Base-by-base conservation (phyloP, 2,888 invertebrate species). In the Germaria angustata region DNA sequence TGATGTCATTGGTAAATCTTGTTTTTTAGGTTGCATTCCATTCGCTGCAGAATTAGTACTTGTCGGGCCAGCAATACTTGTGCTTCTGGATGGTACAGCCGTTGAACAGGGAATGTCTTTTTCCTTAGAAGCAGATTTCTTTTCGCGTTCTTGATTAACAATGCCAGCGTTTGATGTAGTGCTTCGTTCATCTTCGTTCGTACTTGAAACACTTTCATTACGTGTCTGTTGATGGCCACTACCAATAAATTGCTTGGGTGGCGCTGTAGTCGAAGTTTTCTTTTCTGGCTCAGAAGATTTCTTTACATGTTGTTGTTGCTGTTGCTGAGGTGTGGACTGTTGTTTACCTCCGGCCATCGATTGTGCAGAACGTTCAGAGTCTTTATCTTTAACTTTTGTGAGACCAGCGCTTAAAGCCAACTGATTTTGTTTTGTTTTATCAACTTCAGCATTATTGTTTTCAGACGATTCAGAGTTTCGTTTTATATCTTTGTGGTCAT, bases 401-500 rank as follows among this genome's bases (percentile, higher is more conserved):
- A 95, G 93, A n/a, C 95, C 95, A 39, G 94, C 94, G 46, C 94
- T 93, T 17, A 95, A 92, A 1, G 94, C 93, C 87, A 95, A 93
- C 87, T 94, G 94, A 87, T 93, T 94, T 57, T 93, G 92, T 86
- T 94, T 95, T 2, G 92, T 93, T 89, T 94, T 95, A 86, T 95
- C 95, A 83, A 94, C 93, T 49, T 90, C 89, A 0, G 73, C 39
- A 24, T 57, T 78, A 17, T 57, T 75, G 17, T 59, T 85, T 51
- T 85, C 86, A 5, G 90, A 90, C 5, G 89, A 90, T 73, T 90
- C 90, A 0, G 91, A 90, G 59, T 82, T 87, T 39, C 90, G 88
- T 59, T 87, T 87, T 55, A 86, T 85, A n/a, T 86, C 85, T 20
- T 85, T 85, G 39, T 86, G 84, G 17, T 91, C 90, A 59, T 91